Percentiles rank a stretch among this genome's conserved stretches.
Conservation (phyloP, 2,888 invertebrate species). For the Hydrotaea diabolus region DNA sequence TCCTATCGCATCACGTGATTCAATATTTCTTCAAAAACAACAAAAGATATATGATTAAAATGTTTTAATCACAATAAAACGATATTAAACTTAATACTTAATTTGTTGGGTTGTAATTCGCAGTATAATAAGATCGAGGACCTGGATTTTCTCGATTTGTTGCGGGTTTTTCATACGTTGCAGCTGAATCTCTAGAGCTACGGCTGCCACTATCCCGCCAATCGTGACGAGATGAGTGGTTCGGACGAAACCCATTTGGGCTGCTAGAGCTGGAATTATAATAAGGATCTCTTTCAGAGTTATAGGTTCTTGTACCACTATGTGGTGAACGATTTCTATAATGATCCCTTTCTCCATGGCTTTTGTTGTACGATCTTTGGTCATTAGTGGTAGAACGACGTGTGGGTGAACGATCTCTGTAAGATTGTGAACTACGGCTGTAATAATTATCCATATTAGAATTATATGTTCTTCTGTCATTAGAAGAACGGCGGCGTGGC, state of each 20-base stretch:
- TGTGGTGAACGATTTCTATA: not conserved
- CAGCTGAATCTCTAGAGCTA: not conserved
- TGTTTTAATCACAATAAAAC: not conserved
- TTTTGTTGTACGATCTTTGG: not conserved
- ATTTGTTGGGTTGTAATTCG: not conserved
- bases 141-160: constrained; percentile 40
- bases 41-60: too few relatives aligned
- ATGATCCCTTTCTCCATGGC: not conserved
- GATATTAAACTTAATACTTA: not conserved
- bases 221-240: not conserved
- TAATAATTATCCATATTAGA: too few relatives aligned
- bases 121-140: constrained; percentile 27
- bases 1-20: too few relatives aligned
- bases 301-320: not conserved
- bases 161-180: too few relatives aligned
- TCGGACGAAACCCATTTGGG: constrained; percentile 1
- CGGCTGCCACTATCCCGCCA: not conserved
- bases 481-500: not conserved
- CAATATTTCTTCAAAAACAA: too few relatives aligned
- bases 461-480: too few relatives aligned
- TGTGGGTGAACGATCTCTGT: not conserved
- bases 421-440: too few relatives aligned
- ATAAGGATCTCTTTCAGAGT: constrained; percentile 21
- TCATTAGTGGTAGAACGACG: not conserved
- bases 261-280: constrained; percentile 1